Base-by-base conservation (phyloP, 1,140 invertebrate genomes). In the Steinernema feltiae region DNA sequence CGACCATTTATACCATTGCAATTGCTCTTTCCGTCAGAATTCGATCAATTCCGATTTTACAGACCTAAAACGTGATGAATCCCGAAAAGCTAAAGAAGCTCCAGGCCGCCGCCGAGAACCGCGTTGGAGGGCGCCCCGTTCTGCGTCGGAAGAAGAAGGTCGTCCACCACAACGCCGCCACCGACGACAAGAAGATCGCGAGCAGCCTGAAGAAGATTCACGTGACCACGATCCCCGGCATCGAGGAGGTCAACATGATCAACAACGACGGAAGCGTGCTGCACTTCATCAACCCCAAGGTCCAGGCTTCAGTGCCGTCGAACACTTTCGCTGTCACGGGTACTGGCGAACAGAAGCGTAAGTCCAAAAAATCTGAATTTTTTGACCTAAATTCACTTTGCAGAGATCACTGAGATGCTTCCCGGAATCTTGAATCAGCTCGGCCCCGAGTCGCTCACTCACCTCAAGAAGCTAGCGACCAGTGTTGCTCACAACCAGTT, bases 91-190 rank as follows among this genome's bases (percentile, higher is more conserved):
- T 85, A 30, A 85, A 85, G 79, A 86, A 85, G 81, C 81, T 85
- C 2, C 85, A 85, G 74, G 80, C 80, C 32, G 81, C 82, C 71
- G 83, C 81, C 30, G 84, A 82, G 85, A 30, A 86, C 81, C 31
- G 84, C 85, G 41, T 85, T 85, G 76, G 86, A 85, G 83, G 97
- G 97, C 83, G 97, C 95, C 83, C 94, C 95, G n/a, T n/a, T n/a
- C n/a, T n/a, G 75, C 91, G 97, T 80, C 92, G 97, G 87, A 99
- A 99, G 92, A 99, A 98, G 94, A 99, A 99, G 94, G 94, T 99
- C 84, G 93, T 99, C 24, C 97, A 98, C 88, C 93, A 95, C 82
- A 98, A 95, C 74, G 93, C 95, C 32, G 95, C 95, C 30, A 97
- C 95, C 85, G 97, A 99, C 89, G 97, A 99, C 88, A 99, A 99